These are phyloP conservation scores for Cerastoderma edule DNA, from an alignment of 2,888 invertebrate genomes.

Conservation along the genomic window DNA sequence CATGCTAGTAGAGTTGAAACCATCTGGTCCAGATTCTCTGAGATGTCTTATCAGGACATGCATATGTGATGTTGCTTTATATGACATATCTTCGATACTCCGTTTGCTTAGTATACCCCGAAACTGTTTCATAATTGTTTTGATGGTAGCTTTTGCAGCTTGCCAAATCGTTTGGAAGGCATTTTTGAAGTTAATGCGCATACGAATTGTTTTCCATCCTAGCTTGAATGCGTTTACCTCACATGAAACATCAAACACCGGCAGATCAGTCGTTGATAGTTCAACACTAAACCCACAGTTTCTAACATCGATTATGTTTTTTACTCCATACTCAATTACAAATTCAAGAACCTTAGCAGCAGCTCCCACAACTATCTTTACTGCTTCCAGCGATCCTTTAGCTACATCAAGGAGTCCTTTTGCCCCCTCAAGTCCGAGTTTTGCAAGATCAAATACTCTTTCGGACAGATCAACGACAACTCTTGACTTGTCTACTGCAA, in stretches of 20 bases:
- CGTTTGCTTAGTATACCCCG: conserved; percentile 6
- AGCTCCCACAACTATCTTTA: conserved; percentile 37
- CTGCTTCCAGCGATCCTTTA: conserved; percentile 41
- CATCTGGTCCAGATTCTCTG: conserved; percentile 11
- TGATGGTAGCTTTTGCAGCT: conserved; percentile 44
- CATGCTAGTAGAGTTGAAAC: background rate
- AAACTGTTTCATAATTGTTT: conserved; percentile 21
- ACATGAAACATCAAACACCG: conserved; percentile 47
- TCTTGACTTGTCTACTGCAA: conserved; percentile 53
- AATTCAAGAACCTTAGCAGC: conserved; percentile 38
- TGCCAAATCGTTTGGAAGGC: conserved; percentile 42
- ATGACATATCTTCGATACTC: conserved; percentile 27
- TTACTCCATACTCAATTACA: conserved; percentile 41
- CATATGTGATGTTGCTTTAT: conserved; percentile 17
- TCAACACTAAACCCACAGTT: conserved; percentile 56
- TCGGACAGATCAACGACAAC: conserved; percentile 45
- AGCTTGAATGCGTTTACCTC: conserved; percentile 51
- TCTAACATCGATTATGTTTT: conserved; percentile 44
- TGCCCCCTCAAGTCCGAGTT: conserved; percentile 36
- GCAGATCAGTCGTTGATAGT: conserved; percentile 40
- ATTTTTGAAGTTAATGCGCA: conserved; percentile 47
- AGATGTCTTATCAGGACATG: conserved; percentile 24
- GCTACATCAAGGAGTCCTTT: conserved; percentile 42
- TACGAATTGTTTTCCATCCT: conserved; percentile 34
- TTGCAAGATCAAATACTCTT: conserved; percentile 38